Percentiles rank a stretch among this genome's conserved stretches.
Evolutionary conservation across 2,113 vertebrate genomes (phyloP).

Genomic region (Semicossyphus pulcher): DNA sequence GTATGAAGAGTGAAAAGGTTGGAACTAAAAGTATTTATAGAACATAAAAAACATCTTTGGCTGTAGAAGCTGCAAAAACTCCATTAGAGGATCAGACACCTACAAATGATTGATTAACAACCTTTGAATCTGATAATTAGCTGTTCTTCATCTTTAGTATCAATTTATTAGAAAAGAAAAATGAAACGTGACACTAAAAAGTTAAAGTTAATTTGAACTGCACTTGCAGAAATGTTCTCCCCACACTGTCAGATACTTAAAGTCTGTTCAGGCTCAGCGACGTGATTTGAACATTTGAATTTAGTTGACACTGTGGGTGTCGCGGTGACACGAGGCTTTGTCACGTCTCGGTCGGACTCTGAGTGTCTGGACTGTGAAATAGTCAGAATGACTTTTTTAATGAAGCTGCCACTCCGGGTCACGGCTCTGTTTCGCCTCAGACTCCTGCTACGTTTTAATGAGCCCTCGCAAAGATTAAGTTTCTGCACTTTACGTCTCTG

Average conservation of each 20-base stretch:
- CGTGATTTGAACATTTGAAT: neutral
- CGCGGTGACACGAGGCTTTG: neutral
- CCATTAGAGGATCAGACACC: no score
- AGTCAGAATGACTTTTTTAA: slow-evolving; percentile 12
- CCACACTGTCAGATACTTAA: no score
- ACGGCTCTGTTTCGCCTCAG: neutral
- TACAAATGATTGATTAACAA: no score
- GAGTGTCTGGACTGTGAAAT: slow-evolving; percentile 29
- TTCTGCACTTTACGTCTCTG: slow-evolving; percentile 41
- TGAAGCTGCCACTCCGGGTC: slow-evolving; percentile 32
- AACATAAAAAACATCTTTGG: no score
- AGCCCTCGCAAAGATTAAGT: slow-evolving; percentile 32
- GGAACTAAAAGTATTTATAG: no score
- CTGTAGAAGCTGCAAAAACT: no score
- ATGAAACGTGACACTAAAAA: no score
- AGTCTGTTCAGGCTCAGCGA: neutral
- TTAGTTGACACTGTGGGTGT: neutral
- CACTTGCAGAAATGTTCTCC: neutral
- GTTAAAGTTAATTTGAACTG: no score
- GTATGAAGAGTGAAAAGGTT: no score
- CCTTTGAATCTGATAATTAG: no score
- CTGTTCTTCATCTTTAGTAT: no score
- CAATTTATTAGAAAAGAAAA: no score
- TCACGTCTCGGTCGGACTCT: neutral
- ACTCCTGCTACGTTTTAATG: slow-evolving; percentile 46